These are phyloP conservation scores for Scaptomyza cyrtandrae DNA, from an alignment of 2,888 invertebrate species.

Conservation along the genomic window DNA sequence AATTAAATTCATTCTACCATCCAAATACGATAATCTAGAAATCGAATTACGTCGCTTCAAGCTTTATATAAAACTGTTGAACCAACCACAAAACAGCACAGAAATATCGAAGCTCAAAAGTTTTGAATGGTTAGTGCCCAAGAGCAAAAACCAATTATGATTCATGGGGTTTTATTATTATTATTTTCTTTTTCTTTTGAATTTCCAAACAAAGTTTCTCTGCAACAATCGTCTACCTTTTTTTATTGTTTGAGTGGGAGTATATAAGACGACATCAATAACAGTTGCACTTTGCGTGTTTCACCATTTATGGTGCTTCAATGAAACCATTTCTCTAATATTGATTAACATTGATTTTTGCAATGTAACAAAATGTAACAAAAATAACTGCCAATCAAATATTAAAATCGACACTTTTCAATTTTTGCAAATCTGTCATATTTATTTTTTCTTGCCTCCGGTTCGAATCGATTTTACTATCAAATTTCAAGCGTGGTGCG, in stretches of 20 bases:
- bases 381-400: slow-evolving; percentile 1
- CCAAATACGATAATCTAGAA: neutral
- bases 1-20: neutral
- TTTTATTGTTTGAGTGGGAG: neutral
- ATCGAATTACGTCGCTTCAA: neutral
- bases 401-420: neutral
- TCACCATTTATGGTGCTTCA: neutral
- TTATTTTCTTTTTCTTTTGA: slow-evolving; percentile 29
- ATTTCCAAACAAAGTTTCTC: slow-evolving; percentile 48
- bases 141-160: slow-evolving; percentile 48
- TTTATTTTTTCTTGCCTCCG: neutral
- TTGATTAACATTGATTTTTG: slow-evolving; percentile 1
- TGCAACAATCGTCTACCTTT: slow-evolving; percentile 6
- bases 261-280: slow-evolving; percentile 5
- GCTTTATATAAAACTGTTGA: slow-evolving; percentile 30
- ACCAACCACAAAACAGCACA: slow-evolving; percentile 21
- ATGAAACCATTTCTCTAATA: slow-evolving; percentile 11
- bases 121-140: slow-evolving; percentile 2
- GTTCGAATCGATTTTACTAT: neutral
- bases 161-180: too few relatives aligned
- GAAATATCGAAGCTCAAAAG: slow-evolving; percentile 15
- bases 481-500: neutral
- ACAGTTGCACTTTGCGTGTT: slow-evolving; percentile 35
- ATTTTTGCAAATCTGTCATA: neutral
- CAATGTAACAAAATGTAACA: neutral